Conservation (phyloP, 2,888 invertebrate genomes). For the Torymus aiolomorphi region DNA sequence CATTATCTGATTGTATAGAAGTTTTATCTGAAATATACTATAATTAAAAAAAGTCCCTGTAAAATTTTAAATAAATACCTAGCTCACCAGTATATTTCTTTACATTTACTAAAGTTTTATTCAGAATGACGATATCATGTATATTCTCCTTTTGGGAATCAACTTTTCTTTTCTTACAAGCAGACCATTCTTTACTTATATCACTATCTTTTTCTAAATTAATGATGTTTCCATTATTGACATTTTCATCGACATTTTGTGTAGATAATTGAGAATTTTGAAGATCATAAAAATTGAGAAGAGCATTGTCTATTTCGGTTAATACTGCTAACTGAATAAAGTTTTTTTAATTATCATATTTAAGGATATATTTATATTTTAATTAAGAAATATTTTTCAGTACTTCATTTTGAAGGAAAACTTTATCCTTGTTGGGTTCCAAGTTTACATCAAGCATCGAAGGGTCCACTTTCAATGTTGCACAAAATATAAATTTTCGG, state of each 20-base stretch:
- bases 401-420: slow-evolving; percentile 78
- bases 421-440: slow-evolving; percentile 79
- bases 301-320: slow-evolving; percentile 62
- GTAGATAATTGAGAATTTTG: slow-evolving; percentile 52
- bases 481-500: slow-evolving; percentile 76
- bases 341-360: slow-evolving; percentile 36
- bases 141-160: slow-evolving; percentile 30
- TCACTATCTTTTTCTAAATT: slow-evolving; percentile 16
- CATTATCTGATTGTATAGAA: slow-evolving; percentile 34
- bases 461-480: slow-evolving; percentile 75
- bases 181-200: slow-evolving; percentile 57
- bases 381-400: slow-evolving; percentile 1
- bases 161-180: slow-evolving; percentile 64
- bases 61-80: slow-evolving; percentile 11
- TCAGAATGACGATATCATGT: not conserved
- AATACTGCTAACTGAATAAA: slow-evolving; percentile 63
- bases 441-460: slow-evolving; percentile 78
- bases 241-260: slow-evolving; percentile 48
- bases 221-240: slow-evolving; percentile 47
- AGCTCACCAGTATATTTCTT: slow-evolving; percentile 23
- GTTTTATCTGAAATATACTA: slow-evolving; percentile 20
- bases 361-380: slow-evolving; percentile 25
- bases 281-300: slow-evolving; percentile 68
- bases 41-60: slow-evolving; percentile 26
- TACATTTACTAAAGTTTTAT: slow-evolving; percentile 16